Base-by-base conservation (phyloP, 1,140 invertebrate species). In the Danaus plexippus region DNA sequence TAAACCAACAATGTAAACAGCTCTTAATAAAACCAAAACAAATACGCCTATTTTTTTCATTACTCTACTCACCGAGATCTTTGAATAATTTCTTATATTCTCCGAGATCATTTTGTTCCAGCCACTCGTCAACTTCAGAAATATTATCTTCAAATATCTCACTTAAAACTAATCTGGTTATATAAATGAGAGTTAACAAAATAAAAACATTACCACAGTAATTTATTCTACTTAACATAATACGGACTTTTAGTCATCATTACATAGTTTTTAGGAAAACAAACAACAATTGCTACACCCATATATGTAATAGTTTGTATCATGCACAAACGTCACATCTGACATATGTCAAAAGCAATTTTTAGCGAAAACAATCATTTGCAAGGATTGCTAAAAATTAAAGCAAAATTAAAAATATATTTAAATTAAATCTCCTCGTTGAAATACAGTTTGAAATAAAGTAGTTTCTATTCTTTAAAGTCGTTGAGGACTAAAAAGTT, bases 41-140 rank as follows among this genome's bases (percentile, higher is more conserved):
- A 43, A 32, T 49, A 43, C 9, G 46, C 8, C 50, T 41, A 13
- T 54, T n/a, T 47, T 18, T 46, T 41, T 40, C 4, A 47, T 44
- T 11, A 43, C 11, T 53, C 43, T 50, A 87, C 89, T 90, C 80
- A 94, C 93, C 93, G 87, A 91, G 89, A 70, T 92, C 88, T 66
- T 86, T 89, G 70, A 94, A 94, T 6, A 93, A 73, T 55, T 90
- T 86, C 64, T 91, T 90, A 70, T 92, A 92, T 54, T 92, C 87
- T 18, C 89, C 80, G 18, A 94, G 82, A 53, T 91, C 89, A 74
- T 92, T 92, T 71, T 93, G 90, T 48, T 90, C 89, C 47, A 94
- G 77, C 93, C 93, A 94, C 67, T 90, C 87, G 61, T 93, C 91
- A 45, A 92, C 91, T 80, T 90, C 88, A 40, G 77, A 88, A 60